Base-by-base conservation (phyloP, 2,113 vertebrate genomes). In the Oxygymnocypris stewartii region DNA sequence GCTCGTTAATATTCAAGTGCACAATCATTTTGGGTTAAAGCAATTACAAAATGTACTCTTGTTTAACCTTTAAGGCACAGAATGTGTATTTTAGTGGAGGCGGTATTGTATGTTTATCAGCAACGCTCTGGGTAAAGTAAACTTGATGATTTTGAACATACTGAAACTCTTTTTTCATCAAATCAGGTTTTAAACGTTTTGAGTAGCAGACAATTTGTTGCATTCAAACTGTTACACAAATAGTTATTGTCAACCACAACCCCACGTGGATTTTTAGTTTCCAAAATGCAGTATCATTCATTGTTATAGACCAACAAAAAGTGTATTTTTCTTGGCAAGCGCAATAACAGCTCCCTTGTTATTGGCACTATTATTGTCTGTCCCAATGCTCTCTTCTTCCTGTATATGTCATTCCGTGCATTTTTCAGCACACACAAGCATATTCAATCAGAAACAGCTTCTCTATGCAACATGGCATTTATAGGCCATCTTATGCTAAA, bases 1-100 rank as follows among this genome's bases (percentile, higher is more conserved):
- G 14, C 54, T 87, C 78, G 79, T 87, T 89, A 89, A 89, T 88
- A 87, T 88, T 89, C 85, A 57, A 85, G 78, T n/a, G 35, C 13
- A 37, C 51, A 69, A 85, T 88, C 76, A 69, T 88, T 87, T 61
- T 37, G 73, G 76, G 89, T 75, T 25, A 84, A 73, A 59, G 28
- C 80, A 79, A 84, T 88, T 84, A 65, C 73, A 75, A 69, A 84
- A 87, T 84, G 1, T 79, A 76, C 42, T 84, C 71, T 73, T 12
- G 14, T 86, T 86, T 73, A 54, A 84, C 84, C 77, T 87, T 86
- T 85, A 82, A 71, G 44, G 57, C 35, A 63, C 82, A 79, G 69
- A 59, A 65, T 25, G 11, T 78, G 7, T 28, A 80, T 84, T 88
- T 77, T 71, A 23, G 6, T 11, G 67, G 31, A 54, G 37, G 63